Conservation (phyloP, 2,888 invertebrate genomes). For the Dyspetes luteomarginatus region DNA sequence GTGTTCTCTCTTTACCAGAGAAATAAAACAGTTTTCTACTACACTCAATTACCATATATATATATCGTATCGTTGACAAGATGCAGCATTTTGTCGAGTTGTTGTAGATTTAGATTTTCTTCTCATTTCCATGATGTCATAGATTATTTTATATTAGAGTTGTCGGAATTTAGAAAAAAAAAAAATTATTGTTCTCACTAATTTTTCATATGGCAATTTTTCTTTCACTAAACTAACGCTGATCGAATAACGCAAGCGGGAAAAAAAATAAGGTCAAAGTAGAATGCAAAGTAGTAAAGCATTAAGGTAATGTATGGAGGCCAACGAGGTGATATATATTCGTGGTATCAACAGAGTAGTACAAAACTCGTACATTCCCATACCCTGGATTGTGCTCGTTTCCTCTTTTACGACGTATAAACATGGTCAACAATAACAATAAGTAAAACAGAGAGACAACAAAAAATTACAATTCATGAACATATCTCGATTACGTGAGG, state of each 20-base stretch:
- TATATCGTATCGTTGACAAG: conserved; percentile 1
- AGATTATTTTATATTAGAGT: neutral
- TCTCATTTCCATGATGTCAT: neutral
- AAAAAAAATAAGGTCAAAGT: conserved; percentile 52
- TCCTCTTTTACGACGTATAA: neutral
- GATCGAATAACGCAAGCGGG: neutral
- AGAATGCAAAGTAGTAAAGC: conserved; percentile 51
- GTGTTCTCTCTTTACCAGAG: conserved; percentile 61
- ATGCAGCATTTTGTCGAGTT: neutral
- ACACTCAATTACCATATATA: conserved; percentile 1
- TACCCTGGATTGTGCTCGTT: conserved; percentile 39
- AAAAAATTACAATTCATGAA: conserved; percentile 37
- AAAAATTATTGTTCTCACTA: neutral
- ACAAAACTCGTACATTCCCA: conserved; percentile 16
- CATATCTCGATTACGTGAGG: conserved; percentile 20
- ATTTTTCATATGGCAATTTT: neutral
- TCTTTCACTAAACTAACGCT: neutral
- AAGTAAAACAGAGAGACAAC: neutral
- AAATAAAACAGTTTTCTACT: conserved; percentile 54
- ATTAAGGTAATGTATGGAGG: conserved; percentile 46
- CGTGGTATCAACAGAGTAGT: conserved; percentile 48
- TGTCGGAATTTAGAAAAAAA: neutral
- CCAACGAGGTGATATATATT: conserved; percentile 59
- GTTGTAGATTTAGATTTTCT: neutral
- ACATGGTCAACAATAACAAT: neutral